Evolutionary conservation across 92 coral and sea anemone genomes (phyloP).

Genomic region (Metridium senile): DNA sequence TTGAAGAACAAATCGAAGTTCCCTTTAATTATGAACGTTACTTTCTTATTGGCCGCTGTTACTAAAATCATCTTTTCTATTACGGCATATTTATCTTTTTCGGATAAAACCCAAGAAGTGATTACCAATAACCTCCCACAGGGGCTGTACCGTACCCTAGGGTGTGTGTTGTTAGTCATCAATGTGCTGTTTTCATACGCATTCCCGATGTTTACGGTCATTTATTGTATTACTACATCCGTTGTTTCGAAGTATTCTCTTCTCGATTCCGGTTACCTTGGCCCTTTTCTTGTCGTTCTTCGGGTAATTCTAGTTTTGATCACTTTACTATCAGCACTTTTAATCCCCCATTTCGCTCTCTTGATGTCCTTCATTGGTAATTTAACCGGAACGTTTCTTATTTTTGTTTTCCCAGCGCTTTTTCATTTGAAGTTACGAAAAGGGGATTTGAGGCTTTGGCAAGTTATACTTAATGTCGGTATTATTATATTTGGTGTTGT

Average conservation of each 20-base stretch:
- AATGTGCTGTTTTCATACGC: conserved; percentile 69
- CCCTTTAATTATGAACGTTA: conserved; percentile 47
- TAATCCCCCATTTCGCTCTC: conserved; percentile 71
- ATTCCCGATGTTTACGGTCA: conserved; percentile 65
- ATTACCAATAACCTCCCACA: conserved; percentile 58
- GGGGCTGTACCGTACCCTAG: conserved; percentile 44
- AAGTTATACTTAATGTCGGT: conserved; percentile 29
- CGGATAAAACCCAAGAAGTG: conserved; percentile 49
- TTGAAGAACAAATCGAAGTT: conserved; percentile 48
- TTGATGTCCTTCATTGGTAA: conserved; percentile 34
- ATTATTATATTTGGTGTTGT: conserved; percentile 38
- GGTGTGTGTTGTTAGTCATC: conserved; percentile 49
- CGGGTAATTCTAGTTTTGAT: conserved; percentile 42
- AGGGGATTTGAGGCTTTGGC: conserved; percentile 30
- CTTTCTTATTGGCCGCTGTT: conserved; percentile 54
- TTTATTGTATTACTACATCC: conserved; percentile 49
- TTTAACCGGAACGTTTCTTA: conserved; percentile 51
- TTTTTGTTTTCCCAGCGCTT: conserved; percentile 51
- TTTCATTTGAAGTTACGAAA: conserved; percentile 41
- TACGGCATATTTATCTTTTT: conserved; percentile 55
- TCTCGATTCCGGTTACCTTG: neutral
- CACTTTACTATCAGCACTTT: conserved; percentile 39
- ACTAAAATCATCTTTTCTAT: conserved; percentile 49
- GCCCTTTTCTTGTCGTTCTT: conserved; percentile 19
- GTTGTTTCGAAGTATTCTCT: conserved; percentile 28